Evolutionary conservation across 2,113 vertebrate species (phyloP).

Genomic region (Nestor notabilis): DNA sequence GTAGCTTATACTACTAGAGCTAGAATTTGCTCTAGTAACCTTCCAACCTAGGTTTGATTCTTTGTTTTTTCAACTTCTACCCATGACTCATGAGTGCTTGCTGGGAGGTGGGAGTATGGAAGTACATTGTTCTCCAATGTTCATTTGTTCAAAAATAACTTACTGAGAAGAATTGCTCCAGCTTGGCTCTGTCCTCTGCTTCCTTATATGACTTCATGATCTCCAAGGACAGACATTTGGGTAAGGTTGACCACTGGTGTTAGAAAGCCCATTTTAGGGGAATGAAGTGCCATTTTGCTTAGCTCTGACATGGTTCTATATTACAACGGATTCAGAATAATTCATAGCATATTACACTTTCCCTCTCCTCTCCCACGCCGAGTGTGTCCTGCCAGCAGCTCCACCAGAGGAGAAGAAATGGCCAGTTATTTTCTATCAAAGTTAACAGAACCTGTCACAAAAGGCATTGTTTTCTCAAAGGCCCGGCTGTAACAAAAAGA

Average conservation of each 20-base stretch:
- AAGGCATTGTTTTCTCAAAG: slow-evolving; percentile 7
- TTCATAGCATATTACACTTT: background rate
- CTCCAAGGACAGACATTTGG: background rate
- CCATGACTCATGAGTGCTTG: background rate
- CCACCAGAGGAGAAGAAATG: background rate
- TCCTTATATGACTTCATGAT: background rate
- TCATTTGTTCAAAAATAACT: background rate
- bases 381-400: background rate
- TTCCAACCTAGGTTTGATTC: background rate
- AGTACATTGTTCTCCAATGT: background rate
- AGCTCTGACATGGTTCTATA: background rate
- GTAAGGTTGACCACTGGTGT: background rate
- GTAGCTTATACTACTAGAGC: background rate
- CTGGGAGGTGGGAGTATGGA: background rate
- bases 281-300: background rate
- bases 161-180: background rate
- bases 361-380: background rate
- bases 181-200: background rate
- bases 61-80: background rate
- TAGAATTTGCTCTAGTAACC: background rate
- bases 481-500: background rate
- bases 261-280: background rate
- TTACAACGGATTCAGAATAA: background rate
- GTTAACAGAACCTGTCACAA: background rate
- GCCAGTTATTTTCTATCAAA: background rate